A percentile compares a stretch with the other conserved stretches of the same genome.
phyloP scores from a whole-genome alignment of 2,113 vertebrate genomes.

The Gavia stellata region DNA sequence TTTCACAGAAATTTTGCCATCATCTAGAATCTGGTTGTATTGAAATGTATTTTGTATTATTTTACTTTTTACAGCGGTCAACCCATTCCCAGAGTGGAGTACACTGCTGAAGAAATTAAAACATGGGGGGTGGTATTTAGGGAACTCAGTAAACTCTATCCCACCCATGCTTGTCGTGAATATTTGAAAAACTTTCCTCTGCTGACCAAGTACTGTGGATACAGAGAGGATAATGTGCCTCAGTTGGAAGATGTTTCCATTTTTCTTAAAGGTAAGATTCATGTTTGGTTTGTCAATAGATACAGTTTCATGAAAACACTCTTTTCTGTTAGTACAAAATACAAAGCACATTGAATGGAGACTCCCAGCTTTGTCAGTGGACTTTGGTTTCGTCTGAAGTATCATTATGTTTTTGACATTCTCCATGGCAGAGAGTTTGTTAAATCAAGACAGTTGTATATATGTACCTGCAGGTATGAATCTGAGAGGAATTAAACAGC shows the following conservation, averaged over 20 bases:
- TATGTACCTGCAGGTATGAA: not conserved
- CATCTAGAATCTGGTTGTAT: not conserved
- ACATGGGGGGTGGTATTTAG: slow-evolving; percentile 94
- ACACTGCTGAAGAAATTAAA: slow-evolving; percentile 88
- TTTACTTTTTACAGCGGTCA: slow-evolving; percentile 78
- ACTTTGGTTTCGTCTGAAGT: not conserved
- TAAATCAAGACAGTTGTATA: not conserved
- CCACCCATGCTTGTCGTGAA: slow-evolving; percentile 93
- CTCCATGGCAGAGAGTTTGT: not conserved
- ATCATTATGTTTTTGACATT: not conserved
- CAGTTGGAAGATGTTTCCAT: slow-evolving; percentile 91
- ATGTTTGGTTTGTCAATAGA: not conserved
- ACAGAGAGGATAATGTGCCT: slow-evolving; percentile 93
- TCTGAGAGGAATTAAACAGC: not conserved
- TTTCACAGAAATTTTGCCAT: not conserved
- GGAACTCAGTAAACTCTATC: slow-evolving; percentile 93
- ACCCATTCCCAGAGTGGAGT: slow-evolving; percentile 90
- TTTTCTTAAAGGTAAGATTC: slow-evolving; percentile 88
- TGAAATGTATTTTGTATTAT: not conserved
- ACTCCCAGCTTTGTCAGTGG: not conserved
- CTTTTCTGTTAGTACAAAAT: not conserved
- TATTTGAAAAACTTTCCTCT: slow-evolving; percentile 95
- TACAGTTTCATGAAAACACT: not conserved
- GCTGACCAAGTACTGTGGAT: slow-evolving; percentile 90
- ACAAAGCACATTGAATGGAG: not conserved